Evolutionary conservation across 1,140 invertebrate species (phyloP).

Genomic region (Scaptodrosophila lebanonensis): DNA sequence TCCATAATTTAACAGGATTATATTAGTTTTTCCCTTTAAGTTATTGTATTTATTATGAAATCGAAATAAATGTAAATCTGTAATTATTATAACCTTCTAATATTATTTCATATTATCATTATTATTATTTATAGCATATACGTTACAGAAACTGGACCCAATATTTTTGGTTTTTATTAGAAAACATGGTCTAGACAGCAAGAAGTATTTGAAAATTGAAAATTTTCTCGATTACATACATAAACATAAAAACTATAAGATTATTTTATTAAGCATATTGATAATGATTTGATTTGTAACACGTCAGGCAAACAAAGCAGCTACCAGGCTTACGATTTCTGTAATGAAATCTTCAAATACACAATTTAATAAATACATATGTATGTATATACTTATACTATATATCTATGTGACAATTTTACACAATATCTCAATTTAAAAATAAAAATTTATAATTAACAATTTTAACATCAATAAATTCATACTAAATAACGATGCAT

Average conservation of each 20-base stretch:
- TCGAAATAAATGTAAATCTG: conserved; percentile 50
- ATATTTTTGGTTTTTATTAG: conserved; percentile 53
- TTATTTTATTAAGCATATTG: too few species aligned
- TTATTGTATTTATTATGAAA: conserved; percentile 50
- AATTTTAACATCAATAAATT: too few species aligned
- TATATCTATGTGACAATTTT: conserved; percentile 38
- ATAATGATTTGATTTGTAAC: too few species aligned
- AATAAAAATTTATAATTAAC: too few species aligned
- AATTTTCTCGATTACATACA: conserved; percentile 52
- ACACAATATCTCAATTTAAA: conserved; percentile 36
- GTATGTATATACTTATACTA: conserved; percentile 20
- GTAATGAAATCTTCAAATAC: conserved; percentile 49
- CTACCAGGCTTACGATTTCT: conserved; percentile 69
- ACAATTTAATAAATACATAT: not conserved
- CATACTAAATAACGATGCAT: too few species aligned
- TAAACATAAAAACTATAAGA: conserved; percentile 13
- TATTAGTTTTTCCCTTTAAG: conserved; percentile 36
- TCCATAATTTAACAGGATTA: conserved; percentile 26
- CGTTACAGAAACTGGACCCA: conserved; percentile 25
- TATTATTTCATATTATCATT: conserved; percentile 28
- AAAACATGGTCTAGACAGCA: conserved; percentile 45
- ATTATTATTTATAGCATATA: conserved; percentile 24
- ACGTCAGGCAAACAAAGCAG: conserved; percentile 25
- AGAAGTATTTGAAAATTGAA: conserved; percentile 69
- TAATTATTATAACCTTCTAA: conserved; percentile 36